Conservation (phyloP, 2,113 vertebrate genomes). For the Limanda limanda region DNA sequence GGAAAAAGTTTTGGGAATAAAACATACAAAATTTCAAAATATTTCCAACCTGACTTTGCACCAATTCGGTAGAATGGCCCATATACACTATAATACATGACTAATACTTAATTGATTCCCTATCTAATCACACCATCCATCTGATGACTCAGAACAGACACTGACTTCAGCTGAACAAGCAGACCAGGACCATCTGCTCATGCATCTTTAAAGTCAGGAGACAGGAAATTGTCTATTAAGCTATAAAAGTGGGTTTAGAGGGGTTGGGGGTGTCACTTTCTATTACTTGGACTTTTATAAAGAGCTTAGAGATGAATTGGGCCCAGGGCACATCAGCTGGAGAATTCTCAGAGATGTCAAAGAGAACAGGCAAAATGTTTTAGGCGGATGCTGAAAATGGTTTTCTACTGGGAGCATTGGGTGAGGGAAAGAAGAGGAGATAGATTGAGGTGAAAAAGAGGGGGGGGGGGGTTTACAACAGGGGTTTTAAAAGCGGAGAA, state of each 20-base stretch:
- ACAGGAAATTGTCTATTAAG: constrained; percentile 70
- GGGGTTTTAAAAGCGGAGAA: constrained; percentile 19
- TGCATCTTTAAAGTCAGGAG: constrained; percentile 32
- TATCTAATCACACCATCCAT: constrained; percentile 23
- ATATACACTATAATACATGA: no score
- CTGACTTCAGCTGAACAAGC: constrained; percentile 25
- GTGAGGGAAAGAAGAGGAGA: constrained; percentile 8
- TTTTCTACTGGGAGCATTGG: not conserved
- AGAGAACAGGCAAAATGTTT: constrained; percentile 14
- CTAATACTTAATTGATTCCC: not conserved
- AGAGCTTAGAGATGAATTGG: constrained; percentile 27
- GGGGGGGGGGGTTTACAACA: constrained; percentile 34
- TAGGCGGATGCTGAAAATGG: not conserved
- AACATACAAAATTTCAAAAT: no score
- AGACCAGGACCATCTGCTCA: constrained; percentile 43
- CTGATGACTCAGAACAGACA: constrained; percentile 26
- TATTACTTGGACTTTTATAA: constrained; percentile 21
- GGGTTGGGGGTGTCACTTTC: constrained; percentile 16
- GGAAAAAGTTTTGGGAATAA: no score
- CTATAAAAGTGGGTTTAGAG: constrained; percentile 25
- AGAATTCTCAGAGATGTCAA: constrained; percentile 8
- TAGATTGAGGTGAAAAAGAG: constrained; percentile 17
- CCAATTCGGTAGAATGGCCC: no score
- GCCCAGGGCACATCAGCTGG: constrained; percentile 25
- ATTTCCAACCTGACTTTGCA: no score